Base-by-base conservation (phyloP, 1,140 invertebrate genomes). In the Venturia canescens region DNA sequence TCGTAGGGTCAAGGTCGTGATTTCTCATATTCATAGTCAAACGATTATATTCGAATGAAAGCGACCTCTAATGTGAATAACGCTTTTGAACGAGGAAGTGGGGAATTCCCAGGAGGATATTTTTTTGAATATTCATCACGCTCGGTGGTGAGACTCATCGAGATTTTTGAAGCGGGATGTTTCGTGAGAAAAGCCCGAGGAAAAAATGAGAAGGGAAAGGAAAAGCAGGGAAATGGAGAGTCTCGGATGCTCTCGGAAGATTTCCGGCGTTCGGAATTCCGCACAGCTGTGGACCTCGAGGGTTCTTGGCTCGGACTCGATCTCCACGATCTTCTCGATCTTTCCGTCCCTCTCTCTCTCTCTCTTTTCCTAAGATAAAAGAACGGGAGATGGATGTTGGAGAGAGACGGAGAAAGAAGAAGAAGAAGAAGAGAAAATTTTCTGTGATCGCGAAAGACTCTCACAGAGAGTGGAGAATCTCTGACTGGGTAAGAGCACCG, bases 1-100 rank as follows among this genome's bases (percentile, higher is more conserved):
- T 85, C 81, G 80, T 78, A 76, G 84, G 84, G 84, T 80, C 84
- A 86, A 85, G 85, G 83, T 80, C 84, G 80, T 70, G 80, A 48
- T 84, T 83, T 79, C 85, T 82, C 81, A 84, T 81, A 82, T 84
- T 80, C 85, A 18, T 21, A 13, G 63, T 63, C 31, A 77, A 26
- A 48, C 13, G 34, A n/a, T 15, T 60, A 77, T 60, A 77, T 0
- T 27, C 21, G 63, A 23, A 50, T 75, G 27, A 34, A 34, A 34
- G 16, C 15, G 5, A n/a, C n/a, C n/a, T 53, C 11, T 5, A 53
- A 53, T 53, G 15, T 16, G 3, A 53, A 53, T n/a, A 53, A 53
- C 50, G 15, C 31, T 3, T 34, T 3, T 34, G 7, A 34, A 34
- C 31, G 7, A 34, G n/a, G n/a, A n/a, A n/a, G n/a, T n/a, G n/a